phyloP scores from a whole-genome alignment of 2,113 vertebrate genomes.

The Ptychochromis oligacanthus region DNA sequence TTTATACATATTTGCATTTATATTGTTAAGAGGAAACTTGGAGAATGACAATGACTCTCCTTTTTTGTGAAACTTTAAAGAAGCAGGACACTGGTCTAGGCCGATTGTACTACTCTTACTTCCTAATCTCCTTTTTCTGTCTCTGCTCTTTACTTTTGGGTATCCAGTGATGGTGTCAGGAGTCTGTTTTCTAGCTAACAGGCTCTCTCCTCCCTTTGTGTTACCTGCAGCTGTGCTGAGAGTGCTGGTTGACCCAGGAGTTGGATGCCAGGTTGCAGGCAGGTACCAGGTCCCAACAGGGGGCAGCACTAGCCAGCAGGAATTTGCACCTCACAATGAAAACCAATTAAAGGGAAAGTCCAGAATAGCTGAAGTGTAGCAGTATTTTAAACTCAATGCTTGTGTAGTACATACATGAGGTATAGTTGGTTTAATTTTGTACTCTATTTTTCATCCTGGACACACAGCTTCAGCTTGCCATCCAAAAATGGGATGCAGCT shows the following conservation, averaged over 20 bases:
- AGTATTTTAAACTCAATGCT: slow-evolving; percentile 15
- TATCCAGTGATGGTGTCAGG: slow-evolving; percentile 6
- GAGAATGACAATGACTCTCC: slow-evolving; percentile 66
- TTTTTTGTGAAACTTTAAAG: slow-evolving; percentile 33
- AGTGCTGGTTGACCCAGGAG: slow-evolving; percentile 54
- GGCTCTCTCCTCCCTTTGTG: slow-evolving; percentile 56
- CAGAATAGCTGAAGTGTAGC: slow-evolving; percentile 28
- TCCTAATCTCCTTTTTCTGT: slow-evolving; percentile 9
- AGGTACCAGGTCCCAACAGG: slow-evolving; percentile 64
- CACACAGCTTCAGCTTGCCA: not conserved
- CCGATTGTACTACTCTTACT: not conserved
- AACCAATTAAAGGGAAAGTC: slow-evolving; percentile 39
- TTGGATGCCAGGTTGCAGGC: slow-evolving; percentile 63
- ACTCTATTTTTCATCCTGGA: not conserved
- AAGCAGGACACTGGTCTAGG: slow-evolving; percentile 6
- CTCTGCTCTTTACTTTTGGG: slow-evolving; percentile 21
- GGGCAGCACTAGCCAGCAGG: slow-evolving; percentile 17
- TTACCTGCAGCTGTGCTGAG: slow-evolving; percentile 61
- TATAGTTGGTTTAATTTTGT: not conserved
- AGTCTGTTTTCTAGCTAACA: slow-evolving; percentile 57
- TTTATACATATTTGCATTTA: slow-evolving; percentile 78
- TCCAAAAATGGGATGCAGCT: not conserved
- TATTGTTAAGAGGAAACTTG: slow-evolving; percentile 59
- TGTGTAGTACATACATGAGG: not conserved
- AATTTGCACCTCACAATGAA: slow-evolving; percentile 26